A percentile compares a stretch with the other conserved stretches of the same genome.
Conservation (phyloP, 2,888 invertebrate species). For the Charanyca ferruginea region DNA sequence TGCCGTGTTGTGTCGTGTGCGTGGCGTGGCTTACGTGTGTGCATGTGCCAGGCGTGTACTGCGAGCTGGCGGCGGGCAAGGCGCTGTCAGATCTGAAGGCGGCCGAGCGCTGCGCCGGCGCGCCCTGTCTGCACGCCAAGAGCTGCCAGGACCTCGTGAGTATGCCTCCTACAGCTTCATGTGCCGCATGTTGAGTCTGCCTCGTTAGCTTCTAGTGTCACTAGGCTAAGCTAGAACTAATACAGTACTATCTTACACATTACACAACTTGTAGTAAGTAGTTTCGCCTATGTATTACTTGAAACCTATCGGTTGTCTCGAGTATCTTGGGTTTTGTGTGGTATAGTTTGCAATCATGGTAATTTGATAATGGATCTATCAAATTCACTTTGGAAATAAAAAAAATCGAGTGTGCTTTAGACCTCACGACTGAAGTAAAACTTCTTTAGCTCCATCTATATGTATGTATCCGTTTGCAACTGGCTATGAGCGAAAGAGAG, state of each 20-base stretch:
- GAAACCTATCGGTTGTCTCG: not conserved
- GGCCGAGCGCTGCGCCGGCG: slow-evolving; percentile 86
- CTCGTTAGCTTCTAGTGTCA: slow-evolving; percentile 4
- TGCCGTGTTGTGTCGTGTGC: not conserved
- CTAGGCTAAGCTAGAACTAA: slow-evolving; percentile 12
- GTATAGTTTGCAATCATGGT: not conserved
- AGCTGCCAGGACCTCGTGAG: slow-evolving; percentile 92
- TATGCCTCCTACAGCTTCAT: slow-evolving; percentile 70
- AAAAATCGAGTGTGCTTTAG: too few species aligned
- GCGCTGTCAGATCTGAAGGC: slow-evolving; percentile 82
- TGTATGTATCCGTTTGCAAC: too few species aligned
- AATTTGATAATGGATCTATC: not conserved
- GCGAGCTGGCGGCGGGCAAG: slow-evolving; percentile 88
- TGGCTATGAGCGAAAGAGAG: too few species aligned
- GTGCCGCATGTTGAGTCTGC: slow-evolving; percentile 22
- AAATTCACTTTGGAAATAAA: slow-evolving; percentile 2
- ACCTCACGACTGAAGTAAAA: too few species aligned
- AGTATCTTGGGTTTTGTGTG: not conserved
- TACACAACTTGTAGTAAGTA: not conserved
- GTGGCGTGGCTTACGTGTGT: slow-evolving; percentile 64
- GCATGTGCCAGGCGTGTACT: slow-evolving; percentile 87
- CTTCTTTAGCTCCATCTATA: too few species aligned
- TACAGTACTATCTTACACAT: not conserved
- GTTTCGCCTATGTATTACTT: not conserved
- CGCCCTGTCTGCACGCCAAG: slow-evolving; percentile 92